phyloP scores from a whole-genome alignment of 2,888 invertebrate species.

The Lycaena phlaeas region DNA sequence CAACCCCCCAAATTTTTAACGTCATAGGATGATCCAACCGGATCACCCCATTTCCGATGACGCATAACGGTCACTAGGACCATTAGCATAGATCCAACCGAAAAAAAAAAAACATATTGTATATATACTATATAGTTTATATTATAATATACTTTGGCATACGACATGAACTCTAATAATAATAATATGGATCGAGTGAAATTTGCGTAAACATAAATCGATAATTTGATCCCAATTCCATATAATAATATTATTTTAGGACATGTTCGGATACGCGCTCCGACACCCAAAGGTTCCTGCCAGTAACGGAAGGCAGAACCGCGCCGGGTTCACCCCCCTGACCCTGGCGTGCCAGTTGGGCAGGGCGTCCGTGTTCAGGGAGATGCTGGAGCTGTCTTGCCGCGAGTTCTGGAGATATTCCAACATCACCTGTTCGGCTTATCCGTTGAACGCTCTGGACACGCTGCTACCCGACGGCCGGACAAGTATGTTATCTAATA shows the following conservation, averaged over 20 bases:
- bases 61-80: no score
- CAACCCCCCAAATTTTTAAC: no score
- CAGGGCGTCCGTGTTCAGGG: constrained; percentile 95
- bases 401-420: constrained; percentile 99
- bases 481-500: constrained; percentile 81
- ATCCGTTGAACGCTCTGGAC: constrained; percentile 96
- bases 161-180: no score
- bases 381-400: constrained; percentile 96
- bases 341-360: constrained; percentile 97
- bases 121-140: no score
- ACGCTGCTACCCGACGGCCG: constrained; percentile 94
- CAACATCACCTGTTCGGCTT: constrained; percentile 98
- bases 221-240: no score
- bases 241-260: constrained; percentile 70
- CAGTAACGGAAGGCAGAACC: constrained; percentile 91
- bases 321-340: constrained; percentile 92
- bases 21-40: no score
- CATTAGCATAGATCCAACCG: no score
- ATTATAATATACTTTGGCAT: no score
- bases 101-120: no score
- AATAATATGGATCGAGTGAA: no score
- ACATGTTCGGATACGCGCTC: constrained; percentile 98
- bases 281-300: constrained; percentile 95
- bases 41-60: no score
- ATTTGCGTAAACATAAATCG: no score